Base-by-base conservation (phyloP, 2,113 vertebrate genomes). In the Orthonyx spaldingii region DNA sequence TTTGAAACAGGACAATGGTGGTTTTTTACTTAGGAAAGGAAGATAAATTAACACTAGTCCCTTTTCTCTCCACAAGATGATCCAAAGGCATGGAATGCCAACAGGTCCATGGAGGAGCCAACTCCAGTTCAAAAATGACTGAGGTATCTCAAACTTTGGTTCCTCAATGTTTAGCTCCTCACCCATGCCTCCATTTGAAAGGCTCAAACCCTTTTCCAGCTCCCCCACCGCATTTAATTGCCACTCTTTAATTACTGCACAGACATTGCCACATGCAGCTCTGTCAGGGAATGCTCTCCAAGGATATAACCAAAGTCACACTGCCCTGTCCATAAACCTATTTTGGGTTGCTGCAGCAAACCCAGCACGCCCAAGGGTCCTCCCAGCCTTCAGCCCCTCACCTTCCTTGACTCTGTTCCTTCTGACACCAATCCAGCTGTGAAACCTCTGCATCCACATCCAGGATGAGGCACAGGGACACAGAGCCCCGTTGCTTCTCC, bases 291-390 rank as follows among this genome's bases (percentile, higher is more conserved):
- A 53, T 1, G n/a, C 53, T 80, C 78, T 57, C 88, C 85, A 69
- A 50, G 91, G 84, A 50, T 3, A 27, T 1, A 20, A 42, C 71
- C 16, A 42, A 19, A 80, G 76, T 27, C 44, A 56, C 1, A 0
- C 37, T 24, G 6, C 65, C 33, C 84, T 39, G 59, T 22, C 80
- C 70, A 41, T 18, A 50, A 64, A 65, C 53, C 20, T 2, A 27
- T 30, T 70, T 89, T 32, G 33, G 63, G 75, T 32, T 50, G 55
- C 90, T 57, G 49, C 16, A 90, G 91, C 78, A 77, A 89, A 87
- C 76, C 35, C 64, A 59, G 55, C 23, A 6, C 0, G 2, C 32
- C 32, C 23, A 35, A 22, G 47, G 42, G 27, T 0, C 12, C 66
- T 61, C 41, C 22, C 63, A n/a, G 57, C 17, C 55, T 42, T 46